Base-by-base conservation (phyloP, 1,140 invertebrate species). In the Polyergus mexicanus region DNA sequence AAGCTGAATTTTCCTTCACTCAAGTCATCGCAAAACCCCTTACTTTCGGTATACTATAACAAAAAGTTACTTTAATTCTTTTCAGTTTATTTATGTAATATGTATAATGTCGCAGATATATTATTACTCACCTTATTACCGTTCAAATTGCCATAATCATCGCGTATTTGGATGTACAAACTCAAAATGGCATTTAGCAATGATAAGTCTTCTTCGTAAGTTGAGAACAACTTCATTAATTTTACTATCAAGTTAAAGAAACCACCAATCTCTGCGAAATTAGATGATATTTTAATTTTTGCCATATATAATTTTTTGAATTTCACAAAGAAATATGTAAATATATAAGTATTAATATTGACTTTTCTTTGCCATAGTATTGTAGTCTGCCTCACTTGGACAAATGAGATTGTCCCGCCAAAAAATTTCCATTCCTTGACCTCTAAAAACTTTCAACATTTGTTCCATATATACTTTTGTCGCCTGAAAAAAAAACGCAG, bases 141-240 rank as follows among this genome's bases (percentile, higher is more conserved):
- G 87, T 96, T 96, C 2, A 99, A 95, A 95, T 99, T 99, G 88
- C 98, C 98, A 94, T 99, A 99, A 95, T 99, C 99, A 94, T 99
- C 98, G 84, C 98, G 95, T 88, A 99, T 98, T 96, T 99, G 99
- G 95, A 99, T 99, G 94, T 98, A 99, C 0, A 99, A 95, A 32
- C 98, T 99, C 63, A 99, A 95, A 86, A 98, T 97, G 32, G 97
- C 97, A 41, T 98, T 96, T 72, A 99, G 94, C 91, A 97, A 97
- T 28, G 96, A 97, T 93, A 98, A 98, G 94, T 99, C 97, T 84
- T 97, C 96, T 93, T 98, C 97, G 94, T 98, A 98, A 19, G 97
- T 96, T 94, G 98, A 99, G 93, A 99, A 99, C 56, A 99, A 95
- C 94, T 99, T 98, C 98, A 99, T 99, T 54, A 99, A 95, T 84